phyloP scores from a whole-genome alignment of 1,140 invertebrate species.

The Eriocheir sinensis region DNA sequence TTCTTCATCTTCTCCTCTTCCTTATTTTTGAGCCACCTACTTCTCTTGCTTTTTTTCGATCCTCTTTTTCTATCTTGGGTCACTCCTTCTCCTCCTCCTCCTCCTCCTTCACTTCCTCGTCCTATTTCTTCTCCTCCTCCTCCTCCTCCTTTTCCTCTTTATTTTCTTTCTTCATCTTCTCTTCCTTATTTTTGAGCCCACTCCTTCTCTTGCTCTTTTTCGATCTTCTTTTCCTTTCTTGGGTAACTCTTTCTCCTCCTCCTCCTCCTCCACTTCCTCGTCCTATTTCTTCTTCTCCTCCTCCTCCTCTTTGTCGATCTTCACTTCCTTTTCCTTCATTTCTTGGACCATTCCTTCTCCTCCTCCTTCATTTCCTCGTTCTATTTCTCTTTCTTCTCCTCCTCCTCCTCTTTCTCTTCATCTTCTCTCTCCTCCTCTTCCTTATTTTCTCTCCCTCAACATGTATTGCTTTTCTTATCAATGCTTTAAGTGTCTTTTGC shows the following conservation, averaged over 20 bases:
- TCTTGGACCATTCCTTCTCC: neutral
- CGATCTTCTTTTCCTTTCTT: neutral
- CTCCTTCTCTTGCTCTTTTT: neutral
- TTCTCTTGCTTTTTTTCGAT: neutral
- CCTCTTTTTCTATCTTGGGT: neutral
- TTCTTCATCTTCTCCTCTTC: neutral
- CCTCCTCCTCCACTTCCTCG: neutral
- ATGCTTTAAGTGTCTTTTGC: neutral
- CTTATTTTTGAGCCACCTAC: neutral
- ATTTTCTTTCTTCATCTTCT: neutral
- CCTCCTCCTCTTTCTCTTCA: neutral
- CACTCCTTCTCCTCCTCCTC: neutral
- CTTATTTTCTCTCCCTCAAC: neutral
- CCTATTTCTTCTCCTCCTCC: neutral
- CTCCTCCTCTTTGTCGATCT: neutral
- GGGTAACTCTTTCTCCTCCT: neutral
- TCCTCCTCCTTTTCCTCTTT: neutral
- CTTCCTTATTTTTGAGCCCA: neutral
- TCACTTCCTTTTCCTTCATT: neutral
- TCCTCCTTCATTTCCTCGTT: neutral
- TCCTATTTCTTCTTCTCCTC: neutral
- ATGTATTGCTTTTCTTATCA: too few species aligned
- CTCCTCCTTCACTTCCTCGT: neutral
- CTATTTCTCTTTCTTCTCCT: neutral
- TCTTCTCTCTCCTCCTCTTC: neutral